Conservation (phyloP, 2,113 vertebrate species). For the Tylochromis polylepis region DNA sequence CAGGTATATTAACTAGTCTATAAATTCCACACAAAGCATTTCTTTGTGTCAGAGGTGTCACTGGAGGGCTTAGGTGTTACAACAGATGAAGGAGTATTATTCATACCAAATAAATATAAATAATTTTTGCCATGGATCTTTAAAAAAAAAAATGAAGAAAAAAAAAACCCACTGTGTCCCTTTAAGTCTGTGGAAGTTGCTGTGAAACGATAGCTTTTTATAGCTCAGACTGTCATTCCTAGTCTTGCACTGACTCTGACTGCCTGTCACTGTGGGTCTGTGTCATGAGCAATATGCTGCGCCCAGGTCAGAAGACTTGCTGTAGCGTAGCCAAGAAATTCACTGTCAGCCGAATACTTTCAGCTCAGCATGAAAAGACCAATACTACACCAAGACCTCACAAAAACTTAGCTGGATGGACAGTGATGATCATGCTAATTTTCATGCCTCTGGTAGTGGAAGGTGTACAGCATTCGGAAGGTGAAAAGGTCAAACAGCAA, state of each 20-base stretch:
- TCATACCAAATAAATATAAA: neutral
- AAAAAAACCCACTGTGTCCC: neutral
- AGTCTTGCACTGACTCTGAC: constrained; percentile 29
- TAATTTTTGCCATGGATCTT: neutral
- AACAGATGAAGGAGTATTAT: neutral
- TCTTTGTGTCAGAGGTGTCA: neutral
- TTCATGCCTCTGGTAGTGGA: neutral
- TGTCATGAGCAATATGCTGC: constrained; percentile 50
- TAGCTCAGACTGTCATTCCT: constrained; percentile 44
- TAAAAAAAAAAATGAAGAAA: neutral
- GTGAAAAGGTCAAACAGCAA: neutral
- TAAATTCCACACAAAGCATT: neutral
- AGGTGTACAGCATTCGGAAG: neutral
- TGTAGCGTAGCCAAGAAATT: constrained; percentile 18
- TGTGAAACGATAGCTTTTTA: constrained; percentile 50
- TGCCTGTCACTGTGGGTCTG: constrained; percentile 55
- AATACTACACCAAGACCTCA: neutral
- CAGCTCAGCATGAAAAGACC: neutral
- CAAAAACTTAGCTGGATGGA: neutral
- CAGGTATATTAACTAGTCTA: neutral
- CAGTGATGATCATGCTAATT: neutral
- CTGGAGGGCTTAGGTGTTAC: neutral
- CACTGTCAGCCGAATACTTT: constrained; percentile 8
- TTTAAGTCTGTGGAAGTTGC: constrained; percentile 39
- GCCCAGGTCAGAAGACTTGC: constrained; percentile 38